These are phyloP conservation scores for Pipistrellus pipistrellus DNA, from an alignment of 2,797 vertebrate species.

Conservation along the genomic window DNA sequence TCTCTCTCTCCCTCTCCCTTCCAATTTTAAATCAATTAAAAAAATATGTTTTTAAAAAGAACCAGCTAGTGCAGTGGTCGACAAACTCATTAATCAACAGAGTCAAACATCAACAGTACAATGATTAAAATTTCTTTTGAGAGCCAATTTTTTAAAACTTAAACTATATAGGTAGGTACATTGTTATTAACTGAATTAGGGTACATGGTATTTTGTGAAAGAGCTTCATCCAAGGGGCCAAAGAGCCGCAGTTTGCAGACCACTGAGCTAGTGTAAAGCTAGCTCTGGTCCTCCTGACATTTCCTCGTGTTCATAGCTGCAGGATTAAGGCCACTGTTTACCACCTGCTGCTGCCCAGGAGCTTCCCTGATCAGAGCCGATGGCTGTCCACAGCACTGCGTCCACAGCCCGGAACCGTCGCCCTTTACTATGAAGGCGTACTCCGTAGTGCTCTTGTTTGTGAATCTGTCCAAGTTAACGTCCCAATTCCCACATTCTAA, in stretches of 20 bases:
- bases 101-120: no score
- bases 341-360: constrained; percentile 26
- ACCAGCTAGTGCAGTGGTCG: background rate
- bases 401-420: background rate
- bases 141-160: no score
- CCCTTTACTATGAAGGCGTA: background rate
- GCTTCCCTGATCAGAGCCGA: constrained; percentile 18
- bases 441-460: background rate
- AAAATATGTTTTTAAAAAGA: no score
- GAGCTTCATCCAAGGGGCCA: no score
- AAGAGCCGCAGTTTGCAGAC: no score
- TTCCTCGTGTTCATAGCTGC: background rate
- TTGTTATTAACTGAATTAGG: no score
- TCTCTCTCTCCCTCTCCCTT: no score
- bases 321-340: constrained; percentile 45
- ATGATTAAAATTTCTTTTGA: no score
- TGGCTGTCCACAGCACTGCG: background rate
- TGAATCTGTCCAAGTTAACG: constrained; percentile 12
- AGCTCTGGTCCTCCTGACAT: constrained; percentile 44
- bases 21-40: no score
- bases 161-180: no score
- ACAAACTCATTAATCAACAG: no score
- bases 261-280: background rate
- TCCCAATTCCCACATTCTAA: background rate
- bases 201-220: no score